Evolutionary conservation across 2,113 vertebrate species (phyloP).

Genomic region (Pterocles gutturalis): DNA sequence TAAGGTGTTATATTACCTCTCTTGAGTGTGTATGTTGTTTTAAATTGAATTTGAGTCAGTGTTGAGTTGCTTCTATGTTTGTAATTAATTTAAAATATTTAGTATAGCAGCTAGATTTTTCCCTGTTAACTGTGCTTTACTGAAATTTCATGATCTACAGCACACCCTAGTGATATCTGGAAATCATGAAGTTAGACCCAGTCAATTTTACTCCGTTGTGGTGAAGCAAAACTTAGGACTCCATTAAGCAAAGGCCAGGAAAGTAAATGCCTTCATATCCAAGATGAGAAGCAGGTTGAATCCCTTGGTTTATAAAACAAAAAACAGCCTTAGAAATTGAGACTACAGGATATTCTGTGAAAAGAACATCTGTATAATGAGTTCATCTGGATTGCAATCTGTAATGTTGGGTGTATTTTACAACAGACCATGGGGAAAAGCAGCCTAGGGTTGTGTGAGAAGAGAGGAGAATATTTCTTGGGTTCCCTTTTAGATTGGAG

Average conservation of each 20-base stretch:
- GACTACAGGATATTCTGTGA: not conserved
- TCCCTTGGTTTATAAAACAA: not conserved
- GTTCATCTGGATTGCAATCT: not conserved
- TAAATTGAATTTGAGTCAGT: not conserved
- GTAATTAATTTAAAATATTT: conserved; percentile 31
- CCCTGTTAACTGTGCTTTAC: not conserved
- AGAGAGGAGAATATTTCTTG: not conserved
- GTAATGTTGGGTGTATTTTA: not conserved
- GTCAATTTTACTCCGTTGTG: not conserved
- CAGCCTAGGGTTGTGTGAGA: not conserved
- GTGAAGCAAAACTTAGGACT: not conserved
- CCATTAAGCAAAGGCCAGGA: not conserved
- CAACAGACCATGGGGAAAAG: not conserved
- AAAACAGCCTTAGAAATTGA: not conserved
- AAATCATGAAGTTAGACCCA: conserved; percentile 14
- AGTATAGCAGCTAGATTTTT: not conserved
- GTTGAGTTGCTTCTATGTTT: conserved; percentile 15
- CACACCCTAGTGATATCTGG: conserved; percentile 74
- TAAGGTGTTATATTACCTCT: not conserved
- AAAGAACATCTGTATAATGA: not conserved
- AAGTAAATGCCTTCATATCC: not conserved
- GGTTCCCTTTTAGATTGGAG: not conserved
- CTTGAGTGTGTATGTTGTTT: not conserved
- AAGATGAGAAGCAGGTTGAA: not conserved
- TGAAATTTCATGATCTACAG: conserved; percentile 71